Conservation (phyloP, 1,140 invertebrate species). For the Drosophila jambulina region DNA sequence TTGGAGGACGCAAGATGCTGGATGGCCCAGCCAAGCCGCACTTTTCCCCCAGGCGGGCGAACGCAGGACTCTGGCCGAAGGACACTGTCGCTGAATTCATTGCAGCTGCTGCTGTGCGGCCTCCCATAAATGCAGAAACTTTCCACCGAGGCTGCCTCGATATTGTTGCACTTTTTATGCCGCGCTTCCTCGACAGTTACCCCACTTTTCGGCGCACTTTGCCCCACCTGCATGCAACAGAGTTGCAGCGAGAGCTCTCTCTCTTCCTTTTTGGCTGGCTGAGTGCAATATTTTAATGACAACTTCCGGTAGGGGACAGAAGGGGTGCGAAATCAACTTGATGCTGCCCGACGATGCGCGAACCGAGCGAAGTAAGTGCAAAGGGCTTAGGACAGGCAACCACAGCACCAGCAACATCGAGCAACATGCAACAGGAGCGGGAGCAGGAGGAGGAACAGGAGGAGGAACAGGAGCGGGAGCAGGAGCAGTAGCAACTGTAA, state of each 20-base stretch:
- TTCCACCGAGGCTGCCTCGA: slow-evolving; percentile 34
- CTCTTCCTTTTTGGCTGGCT: slow-evolving; percentile 25
- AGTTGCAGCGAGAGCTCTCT: slow-evolving; percentile 33
- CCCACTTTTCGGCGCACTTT: slow-evolving; percentile 4
- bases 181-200: background rate
- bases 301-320: slow-evolving; percentile 20
- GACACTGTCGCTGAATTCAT: slow-evolving; percentile 38
- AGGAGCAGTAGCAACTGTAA: slow-evolving; percentile 4
- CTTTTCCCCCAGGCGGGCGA: background rate
- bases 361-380: slow-evolving; percentile 35
- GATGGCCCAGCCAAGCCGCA: background rate
- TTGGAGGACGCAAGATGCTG: background rate
- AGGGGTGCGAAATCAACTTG: slow-evolving; percentile 28
- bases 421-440: background rate
- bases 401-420: slow-evolving; percentile 3
- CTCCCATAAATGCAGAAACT: slow-evolving; percentile 50
- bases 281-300: slow-evolving; percentile 68
- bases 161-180: slow-evolving; percentile 53
- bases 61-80: slow-evolving; percentile 7
- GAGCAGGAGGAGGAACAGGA: background rate
- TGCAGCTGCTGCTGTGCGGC: slow-evolving; percentile 34
- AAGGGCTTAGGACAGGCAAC: slow-evolving; percentile 36
- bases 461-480: background rate
- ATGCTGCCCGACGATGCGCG: slow-evolving; percentile 54
- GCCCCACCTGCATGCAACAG: slow-evolving; percentile 50